Percentiles rank a stretch among this genome's conserved stretches.
Evolutionary conservation across 2,888 invertebrate genomes (phyloP).

Genomic region (Blera fallax): DNA sequence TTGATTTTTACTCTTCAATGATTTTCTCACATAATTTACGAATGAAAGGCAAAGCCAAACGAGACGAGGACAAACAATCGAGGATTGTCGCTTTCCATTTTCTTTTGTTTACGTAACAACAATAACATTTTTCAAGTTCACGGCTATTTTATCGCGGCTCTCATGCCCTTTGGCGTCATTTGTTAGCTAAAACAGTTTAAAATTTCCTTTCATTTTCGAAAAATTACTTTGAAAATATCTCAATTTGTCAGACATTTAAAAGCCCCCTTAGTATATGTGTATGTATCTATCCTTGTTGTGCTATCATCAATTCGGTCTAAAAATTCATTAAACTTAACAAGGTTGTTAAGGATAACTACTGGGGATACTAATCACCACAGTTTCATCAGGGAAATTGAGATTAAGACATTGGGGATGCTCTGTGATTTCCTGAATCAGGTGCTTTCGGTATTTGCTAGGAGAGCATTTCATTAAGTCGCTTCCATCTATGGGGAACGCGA

Average conservation of each 20-base stretch:
- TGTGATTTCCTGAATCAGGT: neutral
- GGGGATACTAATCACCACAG: neutral
- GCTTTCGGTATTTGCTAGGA: no score
- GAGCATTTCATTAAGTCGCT: no score
- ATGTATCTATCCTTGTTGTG: neutral
- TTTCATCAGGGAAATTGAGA: neutral
- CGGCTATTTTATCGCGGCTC: neutral
- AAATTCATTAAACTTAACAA: neutral
- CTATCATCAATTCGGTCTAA: neutral
- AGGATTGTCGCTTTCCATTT: neutral
- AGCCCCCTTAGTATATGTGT: no score
- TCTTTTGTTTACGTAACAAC: neutral
- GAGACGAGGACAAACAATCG: neutral
- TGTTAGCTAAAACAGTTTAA: neutral
- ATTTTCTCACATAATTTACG: constrained; percentile 20
- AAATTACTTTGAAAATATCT: neutral
- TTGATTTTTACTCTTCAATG: constrained; percentile 21
- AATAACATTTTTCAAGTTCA: neutral
- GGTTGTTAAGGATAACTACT: neutral
- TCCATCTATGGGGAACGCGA: no score
- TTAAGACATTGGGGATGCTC: neutral
- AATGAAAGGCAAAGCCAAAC: constrained; percentile 38
- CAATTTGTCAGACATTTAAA: neutral
- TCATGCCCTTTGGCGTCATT: neutral
- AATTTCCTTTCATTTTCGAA: neutral